Conservation (phyloP, 2,888 invertebrate species). For the Carpatolechia fugitivella region DNA sequence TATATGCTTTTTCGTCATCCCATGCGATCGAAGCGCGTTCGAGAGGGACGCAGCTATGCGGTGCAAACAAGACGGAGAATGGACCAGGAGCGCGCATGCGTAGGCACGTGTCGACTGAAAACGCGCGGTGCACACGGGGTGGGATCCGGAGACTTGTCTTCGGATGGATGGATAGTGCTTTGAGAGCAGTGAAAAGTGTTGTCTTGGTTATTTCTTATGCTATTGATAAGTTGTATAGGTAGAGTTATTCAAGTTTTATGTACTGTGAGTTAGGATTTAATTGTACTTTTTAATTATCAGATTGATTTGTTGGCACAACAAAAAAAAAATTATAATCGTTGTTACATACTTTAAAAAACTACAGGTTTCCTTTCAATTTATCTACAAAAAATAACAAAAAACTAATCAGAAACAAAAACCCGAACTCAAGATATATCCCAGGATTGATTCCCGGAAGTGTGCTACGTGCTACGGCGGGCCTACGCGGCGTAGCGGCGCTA, state of each 20-base stretch:
- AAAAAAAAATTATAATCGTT: too few relatives aligned
- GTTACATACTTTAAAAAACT: too few relatives aligned
- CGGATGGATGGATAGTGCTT: slow-evolving; percentile 25
- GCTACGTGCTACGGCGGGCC: slow-evolving; percentile 32
- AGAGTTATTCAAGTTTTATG: too few relatives aligned
- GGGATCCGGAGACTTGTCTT: slow-evolving; percentile 32
- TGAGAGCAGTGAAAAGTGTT: too few relatives aligned
- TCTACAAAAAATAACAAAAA: not conserved
- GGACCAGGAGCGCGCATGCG: slow-evolving; percentile 55
- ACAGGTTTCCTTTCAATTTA: not conserved
- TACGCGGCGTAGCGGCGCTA: slow-evolving; percentile 57
- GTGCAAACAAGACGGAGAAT: slow-evolving; percentile 39
- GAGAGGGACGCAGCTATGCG: slow-evolving; percentile 43
- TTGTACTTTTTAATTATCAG: too few relatives aligned
- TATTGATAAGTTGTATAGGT: too few relatives aligned
- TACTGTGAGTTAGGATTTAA: too few relatives aligned
- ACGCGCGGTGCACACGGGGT: slow-evolving; percentile 32
- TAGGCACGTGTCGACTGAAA: slow-evolving; percentile 60
- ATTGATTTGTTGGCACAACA: too few relatives aligned
- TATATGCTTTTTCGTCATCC: slow-evolving; percentile 74
- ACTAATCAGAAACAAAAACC: not conserved
- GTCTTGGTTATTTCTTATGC: too few relatives aligned
- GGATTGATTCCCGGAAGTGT: slow-evolving; percentile 58
- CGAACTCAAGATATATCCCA: slow-evolving; percentile 43
- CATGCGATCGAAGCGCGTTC: slow-evolving; percentile 67